A percentile compares a stretch with the other conserved stretches of the same genome.
Conservation (phyloP, 1,140 invertebrate species). For the Ceratosolen fusciceps region DNA sequence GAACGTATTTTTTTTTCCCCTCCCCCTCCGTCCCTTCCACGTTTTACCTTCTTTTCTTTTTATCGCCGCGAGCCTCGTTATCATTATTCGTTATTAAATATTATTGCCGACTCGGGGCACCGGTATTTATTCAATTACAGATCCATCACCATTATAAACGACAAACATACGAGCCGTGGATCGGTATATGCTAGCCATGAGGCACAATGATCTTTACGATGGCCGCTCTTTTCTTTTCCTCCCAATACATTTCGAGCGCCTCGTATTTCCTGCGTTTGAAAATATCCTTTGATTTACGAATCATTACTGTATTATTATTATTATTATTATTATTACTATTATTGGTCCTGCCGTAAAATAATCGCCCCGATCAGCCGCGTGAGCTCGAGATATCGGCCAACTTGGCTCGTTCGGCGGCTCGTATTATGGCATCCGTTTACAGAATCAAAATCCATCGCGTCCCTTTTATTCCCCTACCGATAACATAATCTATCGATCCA, state of each 20-base stretch:
- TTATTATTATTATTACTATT: too few relatives aligned
- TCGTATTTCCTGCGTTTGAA: background rate
- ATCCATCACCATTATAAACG: background rate
- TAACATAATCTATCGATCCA: too few relatives aligned
- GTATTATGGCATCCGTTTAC: too few relatives aligned
- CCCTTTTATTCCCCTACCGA: too few relatives aligned
- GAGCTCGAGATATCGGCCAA: too few relatives aligned
- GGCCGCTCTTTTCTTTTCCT: background rate
- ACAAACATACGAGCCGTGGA: background rate
- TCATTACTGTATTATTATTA: background rate
- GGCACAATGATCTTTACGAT: background rate
- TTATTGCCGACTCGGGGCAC: background rate
- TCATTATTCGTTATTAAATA: background rate
- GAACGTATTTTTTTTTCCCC: too few relatives aligned
- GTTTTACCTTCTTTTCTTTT: too few relatives aligned
- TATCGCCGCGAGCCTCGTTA: background rate
- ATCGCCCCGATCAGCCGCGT: too few relatives aligned
- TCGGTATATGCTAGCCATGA: background rate
- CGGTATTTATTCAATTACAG: background rate
- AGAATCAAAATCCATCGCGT: too few relatives aligned
- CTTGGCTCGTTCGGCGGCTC: too few relatives aligned
- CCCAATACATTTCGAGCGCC: background rate
- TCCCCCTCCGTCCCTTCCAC: too few relatives aligned
- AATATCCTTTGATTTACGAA: conserved; percentile 18
- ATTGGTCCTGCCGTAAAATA: too few relatives aligned